Evolutionary conservation across 2,888 invertebrate species (phyloP).

Genomic region (Tetramorium bicarinatum): DNA sequence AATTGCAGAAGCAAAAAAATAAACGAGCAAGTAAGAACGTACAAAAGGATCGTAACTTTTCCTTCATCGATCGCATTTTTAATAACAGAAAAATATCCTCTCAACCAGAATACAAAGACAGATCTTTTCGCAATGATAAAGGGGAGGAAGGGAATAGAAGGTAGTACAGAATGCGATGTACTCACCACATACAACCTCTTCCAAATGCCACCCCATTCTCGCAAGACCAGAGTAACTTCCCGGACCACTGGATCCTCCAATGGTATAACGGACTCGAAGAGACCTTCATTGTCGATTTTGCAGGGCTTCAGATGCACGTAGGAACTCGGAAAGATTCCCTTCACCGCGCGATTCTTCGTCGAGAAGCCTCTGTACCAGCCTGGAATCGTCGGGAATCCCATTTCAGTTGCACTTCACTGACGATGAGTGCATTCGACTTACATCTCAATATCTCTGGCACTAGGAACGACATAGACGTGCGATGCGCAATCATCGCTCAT

Average conservation of each 20-base stretch:
- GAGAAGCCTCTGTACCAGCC: slow-evolving; percentile 96
- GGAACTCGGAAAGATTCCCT: slow-evolving; percentile 93
- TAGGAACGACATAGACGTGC: neutral
- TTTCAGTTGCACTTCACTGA: neutral
- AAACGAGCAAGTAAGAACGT: neutral
- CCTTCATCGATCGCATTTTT: slow-evolving; percentile 40
- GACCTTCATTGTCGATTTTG: slow-evolving; percentile 93
- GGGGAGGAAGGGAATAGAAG: neutral
- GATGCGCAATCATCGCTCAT: neutral
- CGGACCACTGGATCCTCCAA: slow-evolving; percentile 96
- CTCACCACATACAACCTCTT: slow-evolving; percentile 96
- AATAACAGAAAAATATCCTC: slow-evolving; percentile 33
- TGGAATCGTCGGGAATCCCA: slow-evolving; percentile 80
- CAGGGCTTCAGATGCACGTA: slow-evolving; percentile 93
- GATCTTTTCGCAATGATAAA: slow-evolving; percentile 9
- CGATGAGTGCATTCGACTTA: neutral
- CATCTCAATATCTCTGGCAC: neutral
- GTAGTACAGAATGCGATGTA: neutral
- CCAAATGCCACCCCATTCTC: slow-evolving; percentile 98
- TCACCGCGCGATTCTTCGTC: slow-evolving; percentile 90
- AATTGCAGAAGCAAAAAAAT: neutral
- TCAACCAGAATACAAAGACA: slow-evolving; percentile 15
- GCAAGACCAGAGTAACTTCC: slow-evolving; percentile 95
- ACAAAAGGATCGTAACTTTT: slow-evolving; percentile 11
- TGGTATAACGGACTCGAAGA: slow-evolving; percentile 90